Evolutionary conservation across 1,140 invertebrate genomes (phyloP), one percentile per base, ranked within the genome.

Genomic region (Hylyphantes graminicola): DNA sequence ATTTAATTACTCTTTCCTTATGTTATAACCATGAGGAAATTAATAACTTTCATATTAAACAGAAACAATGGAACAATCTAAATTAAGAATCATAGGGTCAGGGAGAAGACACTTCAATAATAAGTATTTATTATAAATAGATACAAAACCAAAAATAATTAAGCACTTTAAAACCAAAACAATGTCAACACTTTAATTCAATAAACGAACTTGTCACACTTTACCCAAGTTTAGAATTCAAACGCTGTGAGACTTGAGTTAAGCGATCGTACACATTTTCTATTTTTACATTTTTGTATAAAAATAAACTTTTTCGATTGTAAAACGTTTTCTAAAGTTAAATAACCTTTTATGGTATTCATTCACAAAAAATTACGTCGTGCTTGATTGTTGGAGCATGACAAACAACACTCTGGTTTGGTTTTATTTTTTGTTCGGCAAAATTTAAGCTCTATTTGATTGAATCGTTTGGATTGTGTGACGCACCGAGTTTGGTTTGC

Each of bases 331-430:
- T 12, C 9, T 8, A 67, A 35, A 19, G 13, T 10, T 12, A 67
- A 67, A 67, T 19, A 19, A 12, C 64, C 64, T 13, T 67, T 19
- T 67, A 67, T 67, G 64, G 64, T 21, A 67, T 21, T 13, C 13
- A 67, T 65, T 21, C 48, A 17, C 10, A 21, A 7, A 48, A 15
- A 48, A 15, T 35, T 67, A 35, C 19, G 64, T 67, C 64, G n/a
- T 67, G 64, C 17, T 67, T 67, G 64, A 67, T 67, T 48, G 19
- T 67, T 48, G 17, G 64, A 67, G 64, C 64, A 67, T 67, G 64
- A 67, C 64, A 67, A 67, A 67, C 64, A 67, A 67, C 19, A 35
- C 35, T 35, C 35, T 35, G 35, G 35, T 35, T 35, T 35, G 35
- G 35, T 35, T 35, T 35, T 35, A 35, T 35, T 35, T 35, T 35